Conservation (phyloP, 2,888 invertebrate species). For the Salpingus planirostris region DNA sequence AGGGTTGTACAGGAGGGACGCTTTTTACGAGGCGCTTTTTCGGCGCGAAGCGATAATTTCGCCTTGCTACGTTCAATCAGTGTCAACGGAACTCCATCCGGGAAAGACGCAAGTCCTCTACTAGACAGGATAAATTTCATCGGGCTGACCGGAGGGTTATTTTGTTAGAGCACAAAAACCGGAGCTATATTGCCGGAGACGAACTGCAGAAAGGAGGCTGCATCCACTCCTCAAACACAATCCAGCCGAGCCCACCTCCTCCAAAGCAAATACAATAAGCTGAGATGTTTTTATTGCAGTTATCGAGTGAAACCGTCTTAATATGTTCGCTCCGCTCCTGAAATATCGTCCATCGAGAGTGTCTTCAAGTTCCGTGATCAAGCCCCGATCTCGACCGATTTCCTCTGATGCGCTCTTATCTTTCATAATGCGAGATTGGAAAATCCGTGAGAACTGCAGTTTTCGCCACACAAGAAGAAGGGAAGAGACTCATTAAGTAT, state of each 20-base stretch:
- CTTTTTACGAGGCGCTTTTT: too few species aligned
- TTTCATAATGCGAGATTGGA: neutral
- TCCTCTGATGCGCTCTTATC: too few species aligned
- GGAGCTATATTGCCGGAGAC: neutral
- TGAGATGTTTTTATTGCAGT: conserved; percentile 20
- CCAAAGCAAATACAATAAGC: conserved; percentile 19
- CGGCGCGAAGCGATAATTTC: conserved; percentile 13
- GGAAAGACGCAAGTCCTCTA: too few species aligned
- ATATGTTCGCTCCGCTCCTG: neutral
- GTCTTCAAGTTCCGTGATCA: too few species aligned
- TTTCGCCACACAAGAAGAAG: conserved; percentile 1
- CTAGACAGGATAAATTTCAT: conserved; percentile 1
- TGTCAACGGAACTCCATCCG: conserved; percentile 14
- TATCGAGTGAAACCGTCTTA: conserved; percentile 14
- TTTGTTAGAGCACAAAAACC: neutral
- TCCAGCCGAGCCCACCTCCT: neutral
- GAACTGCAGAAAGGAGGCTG: neutral
- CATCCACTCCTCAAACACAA: neutral
- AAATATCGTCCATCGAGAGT: neutral
- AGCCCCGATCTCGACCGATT: too few species aligned
- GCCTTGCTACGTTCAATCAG: conserved; percentile 19
- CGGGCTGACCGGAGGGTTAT: neutral
- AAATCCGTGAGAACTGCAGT: neutral
- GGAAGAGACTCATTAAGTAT: neutral
- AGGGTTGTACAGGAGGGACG: too few species aligned